Evolutionary conservation across 1,140 invertebrate species (phyloP).

Genomic region (Drosophila sp.): DNA sequence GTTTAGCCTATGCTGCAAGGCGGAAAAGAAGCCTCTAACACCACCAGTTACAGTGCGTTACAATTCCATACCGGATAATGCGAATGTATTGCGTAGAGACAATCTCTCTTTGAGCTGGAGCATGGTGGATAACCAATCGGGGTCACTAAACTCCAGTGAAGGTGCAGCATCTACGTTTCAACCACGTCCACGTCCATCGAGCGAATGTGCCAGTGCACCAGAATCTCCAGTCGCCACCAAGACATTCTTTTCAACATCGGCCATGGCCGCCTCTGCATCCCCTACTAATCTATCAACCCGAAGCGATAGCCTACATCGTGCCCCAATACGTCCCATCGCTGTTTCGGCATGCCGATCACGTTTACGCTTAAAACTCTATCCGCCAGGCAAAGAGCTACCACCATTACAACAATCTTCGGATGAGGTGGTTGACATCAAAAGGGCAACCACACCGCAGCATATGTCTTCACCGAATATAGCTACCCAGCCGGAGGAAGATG

Average conservation of each 20-base stretch:
- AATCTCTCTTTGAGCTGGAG: conserved; percentile 77
- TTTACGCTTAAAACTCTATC: conserved; percentile 76
- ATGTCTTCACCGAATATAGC: conserved; percentile 82
- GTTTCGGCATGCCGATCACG: conserved; percentile 78
- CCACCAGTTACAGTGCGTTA: conserved; percentile 81
- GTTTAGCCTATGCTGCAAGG: conserved; percentile 79
- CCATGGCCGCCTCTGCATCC: conserved; percentile 46
- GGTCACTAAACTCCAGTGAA: conserved; percentile 67
- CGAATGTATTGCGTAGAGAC: conserved; percentile 58
- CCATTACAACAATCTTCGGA: conserved; percentile 38
- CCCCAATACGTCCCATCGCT: conserved; percentile 75
- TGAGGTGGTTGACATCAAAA: conserved; percentile 49
- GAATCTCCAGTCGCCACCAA: conserved; percentile 76
- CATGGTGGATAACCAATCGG: conserved; percentile 71
- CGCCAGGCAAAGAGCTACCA: conserved; percentile 74
- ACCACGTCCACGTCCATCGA: conserved; percentile 58
- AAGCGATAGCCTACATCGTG: conserved; percentile 63
- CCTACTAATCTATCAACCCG: conserved; percentile 58
- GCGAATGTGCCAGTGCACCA: conserved; percentile 77
- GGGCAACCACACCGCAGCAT: conserved; percentile 76
- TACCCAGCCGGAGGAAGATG: conserved; percentile 56
- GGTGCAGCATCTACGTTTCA: conserved; percentile 38
- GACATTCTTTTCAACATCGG: conserved; percentile 57
- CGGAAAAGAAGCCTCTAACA: conserved; percentile 74
- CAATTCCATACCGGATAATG: conserved; percentile 77